These are phyloP conservation scores for Micromys minutus DNA, from an alignment of 2,113 vertebrate genomes.

Conservation along the genomic window DNA sequence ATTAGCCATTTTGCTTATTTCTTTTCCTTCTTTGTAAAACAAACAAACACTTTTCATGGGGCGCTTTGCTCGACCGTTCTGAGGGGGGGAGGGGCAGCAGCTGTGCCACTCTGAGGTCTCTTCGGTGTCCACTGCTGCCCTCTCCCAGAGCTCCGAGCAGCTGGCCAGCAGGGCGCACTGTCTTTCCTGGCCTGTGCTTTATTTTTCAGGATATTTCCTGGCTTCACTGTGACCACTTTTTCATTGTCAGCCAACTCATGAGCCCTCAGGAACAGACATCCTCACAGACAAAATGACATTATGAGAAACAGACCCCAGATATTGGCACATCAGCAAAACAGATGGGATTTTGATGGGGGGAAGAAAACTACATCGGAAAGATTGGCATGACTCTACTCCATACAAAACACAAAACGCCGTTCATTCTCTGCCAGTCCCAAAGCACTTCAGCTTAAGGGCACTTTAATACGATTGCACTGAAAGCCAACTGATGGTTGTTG, in stretches of 20 bases:
- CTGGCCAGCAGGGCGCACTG: constrained; percentile 81
- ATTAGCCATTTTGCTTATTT: constrained; percentile 31
- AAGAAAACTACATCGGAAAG: constrained; percentile 37
- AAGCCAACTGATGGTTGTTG: neutral
- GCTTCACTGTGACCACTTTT: constrained; percentile 62
- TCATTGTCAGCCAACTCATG: constrained; percentile 69
- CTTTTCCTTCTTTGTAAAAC: constrained; percentile 37
- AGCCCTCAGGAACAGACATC: constrained; percentile 79
- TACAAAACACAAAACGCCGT: constrained; percentile 50
- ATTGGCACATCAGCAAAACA: constrained; percentile 79
- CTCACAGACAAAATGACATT: constrained; percentile 80
- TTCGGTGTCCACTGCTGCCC: neutral
- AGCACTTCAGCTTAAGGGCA: constrained; percentile 15
- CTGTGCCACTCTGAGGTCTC: constrained; percentile 20
- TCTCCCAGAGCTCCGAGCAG: neutral
- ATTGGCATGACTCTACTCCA: constrained; percentile 37
- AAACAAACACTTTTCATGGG: neutral
- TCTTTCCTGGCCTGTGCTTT: constrained; percentile 80
- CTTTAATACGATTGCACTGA: constrained; percentile 18
- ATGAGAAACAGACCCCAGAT: constrained; percentile 76
- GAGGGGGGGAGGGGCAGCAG: neutral
- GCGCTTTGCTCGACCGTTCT: neutral
- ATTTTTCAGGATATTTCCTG: constrained; percentile 70
- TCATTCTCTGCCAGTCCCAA: constrained; percentile 18
- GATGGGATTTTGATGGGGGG: constrained; percentile 70